Percentiles rank a stretch among this genome's conserved stretches.
phyloP scores from a whole-genome alignment of 2,888 invertebrate genomes.

The Polyommatus icarus region DNA sequence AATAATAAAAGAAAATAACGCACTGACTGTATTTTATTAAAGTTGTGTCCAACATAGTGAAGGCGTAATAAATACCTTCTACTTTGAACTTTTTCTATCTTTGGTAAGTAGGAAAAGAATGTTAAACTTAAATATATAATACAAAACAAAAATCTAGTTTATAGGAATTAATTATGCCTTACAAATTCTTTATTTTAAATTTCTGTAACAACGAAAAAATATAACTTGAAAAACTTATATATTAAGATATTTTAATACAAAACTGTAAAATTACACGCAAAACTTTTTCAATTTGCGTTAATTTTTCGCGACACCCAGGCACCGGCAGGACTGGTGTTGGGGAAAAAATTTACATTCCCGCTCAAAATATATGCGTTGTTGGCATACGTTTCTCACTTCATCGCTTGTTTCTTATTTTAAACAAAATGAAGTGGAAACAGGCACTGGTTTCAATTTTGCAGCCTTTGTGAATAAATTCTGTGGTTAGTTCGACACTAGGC shows the following conservation, averaged over 20 bases:
- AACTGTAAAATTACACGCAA: conserved; percentile 30
- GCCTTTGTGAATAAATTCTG: conserved; percentile 39
- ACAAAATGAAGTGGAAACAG: conserved; percentile 59
- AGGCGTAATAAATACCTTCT: too few relatives aligned
- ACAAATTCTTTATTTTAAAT: background rate
- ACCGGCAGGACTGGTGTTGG: background rate
- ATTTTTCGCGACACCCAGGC: conserved; percentile 28
- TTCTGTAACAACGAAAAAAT: background rate
- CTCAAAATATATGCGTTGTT: conserved; percentile 40
- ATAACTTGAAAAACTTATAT: background rate
- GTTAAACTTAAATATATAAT: background rate
- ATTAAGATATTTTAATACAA: conserved; percentile 24
- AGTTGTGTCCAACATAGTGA: too few relatives aligned
- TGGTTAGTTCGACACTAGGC: conserved; percentile 35
- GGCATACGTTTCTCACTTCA: conserved; percentile 15
- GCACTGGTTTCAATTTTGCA: conserved; percentile 59
- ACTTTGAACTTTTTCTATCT: too few relatives aligned
- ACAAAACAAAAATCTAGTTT: background rate
- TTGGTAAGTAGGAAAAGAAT: background rate
- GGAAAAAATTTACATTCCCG: conserved; percentile 70
- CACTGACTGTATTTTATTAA: too few relatives aligned
- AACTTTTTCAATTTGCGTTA: conserved; percentile 33
- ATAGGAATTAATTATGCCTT: background rate
- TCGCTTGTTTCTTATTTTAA: conserved; percentile 45
- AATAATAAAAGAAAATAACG: too few relatives aligned